Base-by-base conservation (phyloP, 2,888 invertebrate species). In the Boloria selene region DNA sequence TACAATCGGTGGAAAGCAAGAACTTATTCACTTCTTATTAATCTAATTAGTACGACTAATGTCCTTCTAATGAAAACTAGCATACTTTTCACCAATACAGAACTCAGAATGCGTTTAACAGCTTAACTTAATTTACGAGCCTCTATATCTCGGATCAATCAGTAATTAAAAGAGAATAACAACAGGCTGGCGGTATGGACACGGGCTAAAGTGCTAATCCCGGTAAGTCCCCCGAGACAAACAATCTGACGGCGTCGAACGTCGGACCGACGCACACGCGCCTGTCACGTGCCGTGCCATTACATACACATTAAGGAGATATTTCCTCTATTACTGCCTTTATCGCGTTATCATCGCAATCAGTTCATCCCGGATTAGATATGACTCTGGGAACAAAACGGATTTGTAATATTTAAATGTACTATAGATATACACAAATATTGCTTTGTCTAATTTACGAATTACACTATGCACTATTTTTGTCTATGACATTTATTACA, bases 161-260 rank as follows among this genome's bases (percentile, higher is more conserved):
- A 80, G 88, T 85, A 88, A 89, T 88, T 87, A 89, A 88, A 88
- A 83, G 74, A 78, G 76, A 76, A 77, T 73, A 74, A 73, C 75
- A 76, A 75, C 74, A 72, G 68, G 68, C 65, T 71, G 68, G 81
- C 71, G 67, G 80, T 81, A 80, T 83, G 79, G 79, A 76, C 82
- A 80, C 73, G 73, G 74, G 71, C 79, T 80, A 85, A 86, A 90
- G 90, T 90, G 90, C 85, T 90, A 89, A 90, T 88, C 88, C 87
- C 79, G 81, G 84, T 87, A 79, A 83, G 79, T 79, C 80, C 78
- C 76, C 69, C 76, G 70, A 75, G 79, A 79, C 85, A 87, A 86
- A 87, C 85, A 86, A 75, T 72, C 69, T 69, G 73, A 76, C 74
- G 73, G 76, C 74, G 49, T 50, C 14, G 38, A 22, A n/a, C 14